A percentile compares a stretch with the other conserved stretches of the same genome.
Evolutionary conservation across 2,888 invertebrate species (phyloP).

Genomic region (Tupiocoris notatus): DNA sequence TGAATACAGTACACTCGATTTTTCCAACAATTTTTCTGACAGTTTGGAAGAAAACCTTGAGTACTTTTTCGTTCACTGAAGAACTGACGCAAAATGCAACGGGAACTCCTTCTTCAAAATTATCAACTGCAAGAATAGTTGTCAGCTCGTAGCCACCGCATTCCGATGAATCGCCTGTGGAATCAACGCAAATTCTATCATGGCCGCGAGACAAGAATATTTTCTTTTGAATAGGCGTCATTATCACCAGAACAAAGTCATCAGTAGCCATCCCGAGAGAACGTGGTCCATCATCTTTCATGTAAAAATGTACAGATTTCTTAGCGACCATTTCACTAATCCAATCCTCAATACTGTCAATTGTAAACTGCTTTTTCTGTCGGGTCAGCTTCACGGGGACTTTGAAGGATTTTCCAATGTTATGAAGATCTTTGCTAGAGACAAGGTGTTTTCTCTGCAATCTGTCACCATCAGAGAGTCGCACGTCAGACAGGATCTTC

Average conservation of each 20-base stretch:
- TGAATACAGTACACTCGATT: not conserved
- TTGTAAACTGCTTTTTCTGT: not conserved
- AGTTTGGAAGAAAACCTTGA: not conserved
- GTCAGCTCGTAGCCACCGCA: not conserved
- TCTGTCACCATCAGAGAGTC: too few species aligned
- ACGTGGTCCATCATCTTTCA: not conserved
- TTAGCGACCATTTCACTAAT: not conserved
- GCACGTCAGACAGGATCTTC: not conserved
- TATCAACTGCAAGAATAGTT: slow-evolving; percentile 7
- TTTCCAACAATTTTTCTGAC: not conserved
- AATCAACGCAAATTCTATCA: slow-evolving; percentile 2
- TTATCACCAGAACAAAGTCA: not conserved
- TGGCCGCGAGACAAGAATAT: not conserved
- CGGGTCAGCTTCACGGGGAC: too few species aligned
- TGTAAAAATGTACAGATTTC: not conserved
- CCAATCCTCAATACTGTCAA: not conserved
- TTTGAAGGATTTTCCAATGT: too few species aligned
- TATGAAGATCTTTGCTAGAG: too few species aligned
- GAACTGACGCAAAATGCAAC: slow-evolving; percentile 17
- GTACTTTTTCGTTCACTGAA: not conserved
- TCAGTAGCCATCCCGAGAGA: not conserved
- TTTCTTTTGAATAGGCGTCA: slow-evolving; percentile 7
- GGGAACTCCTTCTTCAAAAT: slow-evolving; percentile 15
- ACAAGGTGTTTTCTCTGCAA: not conserved
- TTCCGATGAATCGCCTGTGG: not conserved